phyloP scores from a whole-genome alignment of 2,888 invertebrate species.

The Drosophila sordidapex region DNA sequence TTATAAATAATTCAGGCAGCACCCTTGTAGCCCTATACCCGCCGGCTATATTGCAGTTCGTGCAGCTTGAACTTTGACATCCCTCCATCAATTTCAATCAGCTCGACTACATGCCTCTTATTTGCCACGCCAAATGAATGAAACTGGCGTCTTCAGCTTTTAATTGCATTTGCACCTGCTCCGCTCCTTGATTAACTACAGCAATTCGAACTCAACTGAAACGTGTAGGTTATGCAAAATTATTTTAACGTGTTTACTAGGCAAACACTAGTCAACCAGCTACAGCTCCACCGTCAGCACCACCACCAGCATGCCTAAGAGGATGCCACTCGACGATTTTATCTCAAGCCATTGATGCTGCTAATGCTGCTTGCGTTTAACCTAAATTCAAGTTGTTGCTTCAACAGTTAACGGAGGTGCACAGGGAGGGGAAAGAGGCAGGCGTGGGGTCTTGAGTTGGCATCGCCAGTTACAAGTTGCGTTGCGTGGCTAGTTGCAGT shows the following conservation, averaged over 20 bases:
- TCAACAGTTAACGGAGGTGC: constrained; percentile 21
- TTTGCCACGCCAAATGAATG: neutral
- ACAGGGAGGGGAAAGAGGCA: neutral
- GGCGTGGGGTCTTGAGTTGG: neutral
- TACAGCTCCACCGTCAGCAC: neutral
- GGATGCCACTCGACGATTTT: constrained; percentile 23
- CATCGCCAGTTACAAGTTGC: constrained; percentile 12
- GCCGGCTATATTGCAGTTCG: constrained; percentile 20
- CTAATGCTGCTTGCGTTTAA: constrained; percentile 47
- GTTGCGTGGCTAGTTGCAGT: constrained; percentile 56
- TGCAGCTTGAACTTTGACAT: constrained; percentile 57
- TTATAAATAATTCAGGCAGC: constrained; percentile 71
- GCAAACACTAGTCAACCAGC: neutral
- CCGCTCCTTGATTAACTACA: constrained; percentile 50
- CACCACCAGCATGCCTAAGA: constrained; percentile 9
- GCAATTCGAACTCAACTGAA: constrained; percentile 39
- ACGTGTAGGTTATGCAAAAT: constrained; percentile 54
- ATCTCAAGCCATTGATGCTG: constrained; percentile 28
- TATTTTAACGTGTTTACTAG: constrained; percentile 11
- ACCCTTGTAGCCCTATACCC: constrained; percentile 32
- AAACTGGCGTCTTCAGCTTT: constrained; percentile 12
- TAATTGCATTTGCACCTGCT: constrained; percentile 57
- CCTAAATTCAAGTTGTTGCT: constrained; percentile 56
- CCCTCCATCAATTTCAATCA: constrained; percentile 35
- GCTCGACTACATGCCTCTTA: constrained; percentile 6